Evolutionary conservation across 2,888 invertebrate genomes (phyloP), one percentile per base, ranked within the genome.

Genomic region (Drosophila pullipes): DNA sequence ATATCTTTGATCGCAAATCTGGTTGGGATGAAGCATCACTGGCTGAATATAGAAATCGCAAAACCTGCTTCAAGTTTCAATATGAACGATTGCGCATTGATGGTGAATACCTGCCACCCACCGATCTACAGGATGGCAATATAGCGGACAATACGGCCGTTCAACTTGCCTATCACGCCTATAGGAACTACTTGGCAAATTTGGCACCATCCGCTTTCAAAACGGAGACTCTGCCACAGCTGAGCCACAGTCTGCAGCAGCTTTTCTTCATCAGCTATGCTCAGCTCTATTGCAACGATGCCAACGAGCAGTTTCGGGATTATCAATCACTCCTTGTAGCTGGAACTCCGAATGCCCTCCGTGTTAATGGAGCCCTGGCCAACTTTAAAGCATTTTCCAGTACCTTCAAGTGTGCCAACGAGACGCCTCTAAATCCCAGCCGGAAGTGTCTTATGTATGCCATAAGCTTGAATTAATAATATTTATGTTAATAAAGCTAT

Each of bases 131-230:
- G 54, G 66, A 89, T 25, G 91, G 90, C 67, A 92, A 93, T 55
- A 91, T 93, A 9, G 92, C 93, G 4, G 93, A 93, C 53, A 93
- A 92, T 69, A 85, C 85, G 18, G 92, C 90, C n/a, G 39, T 93
- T 0, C 93, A 93, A 62, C 71, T 93, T 30, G 91, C 93, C 4
- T 92, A 86, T 44, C 85, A 74, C 16, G 88, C 91, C 35, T 93
- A 93, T 50, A 63, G 74, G 1, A 75, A 78, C 16, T 92, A 91
- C 83, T 50, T 93, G 49, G 61, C 64, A 4, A 62, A 67, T 10
- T 55, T 85, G 25, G 61, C 69, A 2, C 44, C 77, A 0, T 60
- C 76, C 0, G 75, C 76, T 0, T 22, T 90, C 18, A 58, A 67
- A 25, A 74, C 84, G 39, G 92, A 93, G 68, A 67, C 82, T 0